Evolutionary conservation across 2,888 invertebrate genomes (phyloP).

Genomic region (Pterostichus madidus): DNA sequence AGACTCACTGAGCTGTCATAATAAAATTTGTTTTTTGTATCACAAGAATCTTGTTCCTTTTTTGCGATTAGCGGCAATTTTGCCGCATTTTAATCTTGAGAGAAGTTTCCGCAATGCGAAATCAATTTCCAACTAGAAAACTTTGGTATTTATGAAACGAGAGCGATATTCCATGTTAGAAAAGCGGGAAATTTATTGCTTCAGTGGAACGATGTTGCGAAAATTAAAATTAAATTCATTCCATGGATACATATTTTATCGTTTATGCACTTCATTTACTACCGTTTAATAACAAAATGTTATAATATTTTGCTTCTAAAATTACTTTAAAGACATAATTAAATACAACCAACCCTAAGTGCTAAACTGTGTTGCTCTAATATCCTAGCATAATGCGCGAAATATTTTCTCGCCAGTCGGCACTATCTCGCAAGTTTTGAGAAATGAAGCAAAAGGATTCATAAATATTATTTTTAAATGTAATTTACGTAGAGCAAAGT

Average conservation of each 20-base stretch:
- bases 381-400: neutral
- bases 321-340: slow-evolving; percentile 37
- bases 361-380: slow-evolving; percentile 19
- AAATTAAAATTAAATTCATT: slow-evolving; percentile 49
- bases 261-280: slow-evolving; percentile 43
- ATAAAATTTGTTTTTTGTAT: slow-evolving; percentile 42
- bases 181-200: slow-evolving; percentile 31
- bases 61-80: slow-evolving; percentile 33
- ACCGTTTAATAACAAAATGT: slow-evolving; percentile 42
- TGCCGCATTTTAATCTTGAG: slow-evolving; percentile 23
- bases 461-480: slow-evolving; percentile 20
- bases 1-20: slow-evolving; percentile 36
- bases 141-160: slow-evolving; percentile 42
- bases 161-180: slow-evolving; percentile 29
- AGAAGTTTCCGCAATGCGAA: slow-evolving; percentile 25
- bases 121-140: slow-evolving; percentile 46
- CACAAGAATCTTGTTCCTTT: slow-evolving; percentile 30
- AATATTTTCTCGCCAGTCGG: neutral
- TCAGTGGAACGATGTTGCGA: neutral
- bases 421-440: neutral
- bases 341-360: slow-evolving; percentile 13
- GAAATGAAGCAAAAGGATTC: neutral
- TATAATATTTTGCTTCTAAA: slow-evolving; percentile 11
- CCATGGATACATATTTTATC: slow-evolving; percentile 44
- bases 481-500: slow-evolving; percentile 5